Evolutionary conservation across 2,113 vertebrate genomes (phyloP).

Genomic region (Cavia aperea): DNA sequence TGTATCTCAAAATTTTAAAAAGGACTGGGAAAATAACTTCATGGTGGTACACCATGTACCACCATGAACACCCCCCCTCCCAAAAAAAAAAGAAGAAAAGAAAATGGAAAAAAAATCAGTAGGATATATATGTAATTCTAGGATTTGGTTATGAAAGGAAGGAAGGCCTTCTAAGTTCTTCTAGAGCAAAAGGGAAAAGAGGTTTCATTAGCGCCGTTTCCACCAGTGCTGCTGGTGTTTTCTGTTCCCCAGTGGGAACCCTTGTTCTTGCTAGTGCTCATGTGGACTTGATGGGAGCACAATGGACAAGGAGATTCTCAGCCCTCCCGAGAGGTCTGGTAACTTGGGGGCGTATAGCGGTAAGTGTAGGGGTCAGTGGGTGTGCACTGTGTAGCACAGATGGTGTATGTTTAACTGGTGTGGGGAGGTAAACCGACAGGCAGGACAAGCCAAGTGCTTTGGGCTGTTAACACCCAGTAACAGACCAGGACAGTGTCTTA

Average conservation of each 20-base stretch:
- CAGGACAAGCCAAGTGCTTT: slow-evolving; percentile 17
- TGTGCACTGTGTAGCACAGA: not conserved
- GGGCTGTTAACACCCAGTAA: slow-evolving; percentile 26
- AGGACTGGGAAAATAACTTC: not conserved
- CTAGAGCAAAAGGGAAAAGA: not conserved
- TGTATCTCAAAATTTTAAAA: not conserved
- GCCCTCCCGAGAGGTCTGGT: not conserved
- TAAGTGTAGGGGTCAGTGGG: not conserved
- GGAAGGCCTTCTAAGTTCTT: not conserved
- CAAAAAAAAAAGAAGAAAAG: not conserved
- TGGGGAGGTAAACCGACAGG: slow-evolving; percentile 16
- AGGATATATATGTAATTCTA: not conserved
- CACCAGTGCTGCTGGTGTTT: not conserved
- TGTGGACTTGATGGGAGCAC: not conserved
- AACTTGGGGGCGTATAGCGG: not conserved
- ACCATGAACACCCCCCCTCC: not conserved
- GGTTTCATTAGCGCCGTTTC: not conserved
- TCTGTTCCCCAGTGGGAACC: not conserved
- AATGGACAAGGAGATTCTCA: not conserved
- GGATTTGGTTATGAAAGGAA: slow-evolving; percentile 9
- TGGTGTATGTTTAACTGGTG: slow-evolving; percentile 5
- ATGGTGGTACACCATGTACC: not conserved
- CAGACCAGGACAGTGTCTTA: not conserved
- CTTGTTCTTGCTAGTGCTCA: not conserved
- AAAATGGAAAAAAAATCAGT: not conserved